A percentile compares a stretch with the other conserved stretches of the same genome.
Conservation (phyloP, 2,888 invertebrate genomes). For the Macrostomum cliftonense region DNA sequence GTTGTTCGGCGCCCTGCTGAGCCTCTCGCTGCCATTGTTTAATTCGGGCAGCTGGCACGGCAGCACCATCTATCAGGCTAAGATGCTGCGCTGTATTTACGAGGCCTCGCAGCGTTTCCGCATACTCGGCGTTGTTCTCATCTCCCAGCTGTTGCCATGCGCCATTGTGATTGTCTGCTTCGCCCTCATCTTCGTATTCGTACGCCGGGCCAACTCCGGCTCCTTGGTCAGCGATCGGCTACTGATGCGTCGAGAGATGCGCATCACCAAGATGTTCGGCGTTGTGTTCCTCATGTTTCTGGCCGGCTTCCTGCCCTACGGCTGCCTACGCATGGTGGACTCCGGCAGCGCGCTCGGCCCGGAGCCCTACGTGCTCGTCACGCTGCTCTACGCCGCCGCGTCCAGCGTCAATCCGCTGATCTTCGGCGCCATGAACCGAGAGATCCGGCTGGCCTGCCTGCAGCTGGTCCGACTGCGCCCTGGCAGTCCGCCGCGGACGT, state of each 20-base stretch:
- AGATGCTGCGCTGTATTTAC: conserved; percentile 26
- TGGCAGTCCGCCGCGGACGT: no score
- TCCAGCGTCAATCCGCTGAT: conserved; percentile 30
- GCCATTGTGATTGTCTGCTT: conserved; percentile 28
- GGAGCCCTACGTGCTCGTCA: conserved; percentile 29
- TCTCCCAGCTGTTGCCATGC: conserved; percentile 31
- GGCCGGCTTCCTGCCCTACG: conserved; percentile 31
- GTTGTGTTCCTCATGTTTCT: conserved; percentile 31
- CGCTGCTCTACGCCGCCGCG: conserved; percentile 30
- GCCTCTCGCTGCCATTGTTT: conserved; percentile 14
- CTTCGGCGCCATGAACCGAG: conserved; percentile 32
- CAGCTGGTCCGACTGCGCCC: no score
- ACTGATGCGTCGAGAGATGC: conserved; percentile 29
- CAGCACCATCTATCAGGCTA: conserved; percentile 27
- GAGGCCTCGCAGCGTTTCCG: conserved; percentile 24
- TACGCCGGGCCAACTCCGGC: conserved; percentile 19
- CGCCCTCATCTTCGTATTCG: conserved; percentile 29
- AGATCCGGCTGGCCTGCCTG: conserved; percentile 16
- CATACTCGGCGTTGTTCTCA: conserved; percentile 24
- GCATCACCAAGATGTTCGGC: conserved; percentile 36
- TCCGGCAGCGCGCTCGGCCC: conserved; percentile 22
- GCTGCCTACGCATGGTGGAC: conserved; percentile 28
- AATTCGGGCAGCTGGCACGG: background rate
- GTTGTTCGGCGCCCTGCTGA: conserved; percentile 24
- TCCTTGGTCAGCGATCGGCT: conserved; percentile 16